Base-by-base conservation (phyloP, 2,113 vertebrate genomes). In the Colistium nudipinnis region DNA sequence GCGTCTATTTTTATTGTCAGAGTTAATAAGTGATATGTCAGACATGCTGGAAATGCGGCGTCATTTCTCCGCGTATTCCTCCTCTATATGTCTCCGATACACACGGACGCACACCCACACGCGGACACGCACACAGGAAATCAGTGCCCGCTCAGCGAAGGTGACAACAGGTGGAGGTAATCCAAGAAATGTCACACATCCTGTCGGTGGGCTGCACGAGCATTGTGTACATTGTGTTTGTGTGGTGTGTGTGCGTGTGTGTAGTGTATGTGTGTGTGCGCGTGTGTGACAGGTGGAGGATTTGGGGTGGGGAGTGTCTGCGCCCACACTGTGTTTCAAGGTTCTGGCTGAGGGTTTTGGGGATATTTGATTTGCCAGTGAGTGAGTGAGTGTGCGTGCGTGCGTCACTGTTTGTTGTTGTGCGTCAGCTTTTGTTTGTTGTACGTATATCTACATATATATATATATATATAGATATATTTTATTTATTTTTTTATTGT, bases 81-180 rank as follows among this genome's bases (percentile, higher is more conserved):
- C n/a, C n/a, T n/a, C n/a, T n/a, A n/a, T n/a, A n/a, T n/a, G n/a
- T n/a, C n/a, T n/a, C n/a, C n/a, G n/a, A 1, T 24, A 59, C 53
- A 27, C 38, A 14, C 24, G 11, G 25, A 24, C 31, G 53, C 35
- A 55, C 60, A 24, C 38, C 28, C 24, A 10, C 28, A 66, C 31
- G 19, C 28, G 35, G 28, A 27, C 20, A 6, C 6, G 53, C 36
- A 20, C 44, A 47, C 20, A 4, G n/a, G 25, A 65, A 67, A 52
- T 24, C 35, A 45, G 43, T 6, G 1, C 35, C 14, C 31, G 2
- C 24, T 28, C 10, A 22, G 19, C 0, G 49, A 35, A 83, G 83
- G 85, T 17, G 80, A 88, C 82, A 87, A 89, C 89, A 88, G 89
- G 86, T 90, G 89, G 63, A 77, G 62, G 79, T 83, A 89, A 90